These are phyloP conservation scores for Temnothorax nylanderi DNA, from an alignment of 1,140 invertebrate genomes.

Conservation along the genomic window DNA sequence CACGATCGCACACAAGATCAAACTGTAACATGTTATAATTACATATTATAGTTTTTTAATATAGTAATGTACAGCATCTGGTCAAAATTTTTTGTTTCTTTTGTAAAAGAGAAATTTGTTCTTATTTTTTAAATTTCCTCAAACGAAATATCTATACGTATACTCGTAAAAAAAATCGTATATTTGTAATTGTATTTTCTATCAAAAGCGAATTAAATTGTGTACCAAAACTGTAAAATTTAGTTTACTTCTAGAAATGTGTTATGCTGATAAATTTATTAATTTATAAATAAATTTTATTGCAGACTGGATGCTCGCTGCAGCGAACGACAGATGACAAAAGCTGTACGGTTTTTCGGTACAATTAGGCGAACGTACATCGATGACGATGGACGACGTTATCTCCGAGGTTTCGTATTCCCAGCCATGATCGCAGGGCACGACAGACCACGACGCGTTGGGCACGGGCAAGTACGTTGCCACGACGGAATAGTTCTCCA, in stretches of 20 bases:
- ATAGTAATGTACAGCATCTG: background rate
- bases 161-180: background rate
- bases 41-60: background rate
- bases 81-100: background rate
- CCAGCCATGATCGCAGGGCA: conserved; percentile 92
- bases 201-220: background rate
- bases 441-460: conserved; percentile 88
- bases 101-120: background rate
- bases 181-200: background rate
- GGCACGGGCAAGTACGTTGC: conserved; percentile 79
- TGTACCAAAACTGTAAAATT: background rate
- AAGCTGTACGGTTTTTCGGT: background rate
- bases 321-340: background rate
- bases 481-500: conserved; percentile 80
- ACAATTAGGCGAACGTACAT: conserved; percentile 87
- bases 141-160: background rate
- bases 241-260: background rate
- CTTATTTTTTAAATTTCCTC: background rate
- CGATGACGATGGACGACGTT: conserved; percentile 92
- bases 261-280: background rate
- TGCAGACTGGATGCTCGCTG: background rate
- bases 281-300: background rate
- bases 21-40: conserved; percentile 87
- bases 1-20: conserved; percentile 93
- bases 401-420: conserved; percentile 91